A percentile compares a stretch with the other conserved stretches of the same genome.
Evolutionary conservation across 2,113 vertebrate species (phyloP).

Genomic region (Stegastes partitus): DNA sequence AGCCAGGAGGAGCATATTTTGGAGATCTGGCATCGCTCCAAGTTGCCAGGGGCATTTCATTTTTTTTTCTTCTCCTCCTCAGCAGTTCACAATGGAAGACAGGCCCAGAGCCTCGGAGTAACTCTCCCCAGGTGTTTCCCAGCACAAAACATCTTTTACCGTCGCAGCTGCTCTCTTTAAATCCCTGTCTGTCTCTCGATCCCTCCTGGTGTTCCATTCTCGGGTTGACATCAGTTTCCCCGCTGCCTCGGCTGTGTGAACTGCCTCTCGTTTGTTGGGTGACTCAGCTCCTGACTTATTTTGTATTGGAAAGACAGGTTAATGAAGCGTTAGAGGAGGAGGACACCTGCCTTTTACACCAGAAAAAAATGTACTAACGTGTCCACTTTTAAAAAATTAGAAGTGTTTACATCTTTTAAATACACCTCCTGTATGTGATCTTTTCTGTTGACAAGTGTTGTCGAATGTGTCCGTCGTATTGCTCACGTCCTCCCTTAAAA

Average conservation of each 20-base stretch:
- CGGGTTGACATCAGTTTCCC: slow-evolving; percentile 27
- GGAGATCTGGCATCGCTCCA: slow-evolving; percentile 61
- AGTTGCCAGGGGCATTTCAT: slow-evolving; percentile 58
- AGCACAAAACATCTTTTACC: slow-evolving; percentile 70
- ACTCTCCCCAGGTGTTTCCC: slow-evolving; percentile 75
- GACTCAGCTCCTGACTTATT: slow-evolving; percentile 1
- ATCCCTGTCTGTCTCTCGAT: slow-evolving; percentile 51
- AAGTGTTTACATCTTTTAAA: not conserved
- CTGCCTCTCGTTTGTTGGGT: slow-evolving; percentile 19
- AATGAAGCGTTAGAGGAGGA: not conserved
- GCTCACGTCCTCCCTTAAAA: not conserved
- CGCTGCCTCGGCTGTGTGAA: not conserved
- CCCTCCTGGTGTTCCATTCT: slow-evolving; percentile 9
- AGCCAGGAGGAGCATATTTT: slow-evolving; percentile 44
- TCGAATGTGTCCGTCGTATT: not conserved
- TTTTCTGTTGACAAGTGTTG: too few relatives aligned
- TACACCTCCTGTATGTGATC: too few relatives aligned
- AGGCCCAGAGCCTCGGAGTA: slow-evolving; percentile 48
- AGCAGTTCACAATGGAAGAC: slow-evolving; percentile 58
- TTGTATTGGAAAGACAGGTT: slow-evolving; percentile 1
- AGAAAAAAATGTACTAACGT: not conserved
- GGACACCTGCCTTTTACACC: not conserved
- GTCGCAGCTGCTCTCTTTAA: slow-evolving; percentile 64
- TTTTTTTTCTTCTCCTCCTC: slow-evolving; percentile 56
- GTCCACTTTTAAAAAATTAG: not conserved